A percentile compares a stretch with the other conserved stretches of the same genome.
These are phyloP conservation scores for Resseliella maxima DNA, from an alignment of 2,888 invertebrate species.

Conservation along the genomic window DNA sequence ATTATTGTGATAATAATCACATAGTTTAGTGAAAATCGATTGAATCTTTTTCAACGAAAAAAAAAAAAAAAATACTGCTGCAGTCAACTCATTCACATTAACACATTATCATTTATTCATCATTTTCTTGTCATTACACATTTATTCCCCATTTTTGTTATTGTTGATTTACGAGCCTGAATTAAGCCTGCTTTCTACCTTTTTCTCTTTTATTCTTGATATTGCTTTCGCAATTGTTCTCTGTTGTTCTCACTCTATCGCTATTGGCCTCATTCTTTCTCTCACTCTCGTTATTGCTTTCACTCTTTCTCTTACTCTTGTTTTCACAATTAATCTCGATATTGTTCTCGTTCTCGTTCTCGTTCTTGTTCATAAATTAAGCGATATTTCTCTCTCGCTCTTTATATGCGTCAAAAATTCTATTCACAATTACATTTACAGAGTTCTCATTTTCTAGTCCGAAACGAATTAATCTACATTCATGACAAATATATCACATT, in stretches of 20 bases:
- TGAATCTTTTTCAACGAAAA: background rate
- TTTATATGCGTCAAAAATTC: too few species aligned
- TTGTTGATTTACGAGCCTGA: background rate
- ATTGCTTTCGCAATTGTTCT: background rate
- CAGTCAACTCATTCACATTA: background rate
- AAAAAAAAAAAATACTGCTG: too few species aligned
- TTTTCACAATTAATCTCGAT: too few species aligned
- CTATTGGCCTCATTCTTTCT: background rate
- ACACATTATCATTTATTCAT: slow-evolving; percentile 41
- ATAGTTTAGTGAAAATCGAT: slow-evolving; percentile 37
- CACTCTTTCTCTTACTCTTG: too few species aligned
- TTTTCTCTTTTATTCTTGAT: too few species aligned
- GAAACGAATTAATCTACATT: slow-evolving; percentile 11
- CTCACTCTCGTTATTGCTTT: background rate
- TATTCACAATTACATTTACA: background rate
- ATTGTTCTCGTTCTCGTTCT: too few species aligned
- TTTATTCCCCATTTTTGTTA: background rate
- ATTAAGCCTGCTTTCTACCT: background rate
- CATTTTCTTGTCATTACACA: slow-evolving; percentile 5
- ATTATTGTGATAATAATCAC: slow-evolving; percentile 31
- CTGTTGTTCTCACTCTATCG: background rate
- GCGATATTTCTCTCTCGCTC: too few species aligned
- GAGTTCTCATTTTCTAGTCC: background rate
- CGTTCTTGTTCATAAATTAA: too few species aligned
- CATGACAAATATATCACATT: slow-evolving; percentile 31